Evolutionary conservation across 2,888 invertebrate species (phyloP).

Genomic region (Lochmaea capreae): DNA sequence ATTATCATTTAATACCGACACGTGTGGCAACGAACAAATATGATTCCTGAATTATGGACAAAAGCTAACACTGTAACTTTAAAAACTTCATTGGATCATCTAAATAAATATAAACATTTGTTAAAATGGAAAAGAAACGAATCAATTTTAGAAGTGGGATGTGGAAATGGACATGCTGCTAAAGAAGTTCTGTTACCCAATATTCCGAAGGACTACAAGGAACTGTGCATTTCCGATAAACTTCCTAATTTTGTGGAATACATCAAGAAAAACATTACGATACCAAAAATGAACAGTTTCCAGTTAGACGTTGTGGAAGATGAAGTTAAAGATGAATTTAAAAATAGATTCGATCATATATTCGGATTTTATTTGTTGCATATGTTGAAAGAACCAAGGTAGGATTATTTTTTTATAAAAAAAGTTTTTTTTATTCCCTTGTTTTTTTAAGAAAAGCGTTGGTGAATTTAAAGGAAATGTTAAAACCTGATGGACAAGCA

Average conservation of each 20-base stretch:
- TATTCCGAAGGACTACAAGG: constrained; percentile 22
- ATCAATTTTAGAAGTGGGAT: constrained; percentile 26
- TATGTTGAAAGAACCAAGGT: constrained; percentile 15
- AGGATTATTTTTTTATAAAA: not conserved
- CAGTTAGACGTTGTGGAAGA: constrained; percentile 16
- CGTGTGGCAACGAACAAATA: not conserved
- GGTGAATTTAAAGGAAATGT: constrained; percentile 12
- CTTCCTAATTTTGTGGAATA: constrained; percentile 16
- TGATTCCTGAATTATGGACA: constrained; percentile 7
- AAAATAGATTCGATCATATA: constrained; percentile 21
- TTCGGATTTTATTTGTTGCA: constrained; percentile 15
- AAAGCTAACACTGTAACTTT: not conserved
- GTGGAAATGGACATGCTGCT: constrained; percentile 13
- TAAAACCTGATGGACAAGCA: constrained; percentile 10
- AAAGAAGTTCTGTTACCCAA: not conserved
- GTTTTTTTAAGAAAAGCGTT: constrained; percentile 11
- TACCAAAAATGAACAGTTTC: not conserved
- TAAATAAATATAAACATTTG: constrained; percentile 23
- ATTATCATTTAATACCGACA: no score
- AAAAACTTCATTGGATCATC: not conserved
- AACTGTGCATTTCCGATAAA: constrained; percentile 9
- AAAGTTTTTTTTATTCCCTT: not conserved
- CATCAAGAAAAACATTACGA: constrained; percentile 2
- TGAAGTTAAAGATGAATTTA: not conserved
- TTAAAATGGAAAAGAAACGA: constrained; percentile 25